Evolutionary conservation across 2,113 vertebrate genomes (phyloP), one percentile per base, ranked within the genome.

Genomic region (Ciconia stormi): DNA sequence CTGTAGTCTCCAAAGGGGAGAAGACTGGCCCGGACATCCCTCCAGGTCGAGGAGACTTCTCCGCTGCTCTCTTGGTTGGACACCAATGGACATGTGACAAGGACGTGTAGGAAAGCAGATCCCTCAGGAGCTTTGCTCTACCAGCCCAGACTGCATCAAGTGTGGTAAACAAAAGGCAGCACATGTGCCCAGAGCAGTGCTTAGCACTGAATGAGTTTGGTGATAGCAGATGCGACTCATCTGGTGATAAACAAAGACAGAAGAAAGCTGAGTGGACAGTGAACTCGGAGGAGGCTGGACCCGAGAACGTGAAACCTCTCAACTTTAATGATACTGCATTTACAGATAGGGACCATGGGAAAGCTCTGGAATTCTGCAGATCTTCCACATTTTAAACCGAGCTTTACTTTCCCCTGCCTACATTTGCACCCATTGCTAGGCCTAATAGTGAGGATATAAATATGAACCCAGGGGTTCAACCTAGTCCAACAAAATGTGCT

Each of bases 151-250:
- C 26, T 7, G 46, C 42, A 25, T 19, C 23, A 11, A 19, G 44
- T 3, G 53, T 5, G 10, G 30, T 1, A 4, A 14, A 2, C 4
- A 8, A n/a, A 66, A 12, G 52, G 42, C 44, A 14, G 2, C 16
- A 0, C 21, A 0, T 36, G 20, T 44, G 26, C 53, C 72, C 36
- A 6, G 73, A 26, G 63, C 62, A 11, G 63, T 2, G 32, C 61
- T 42, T 4, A 7, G 62, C 36, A 1, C 62, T 6, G 11, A 5
- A 1, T 2, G n/a, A 13, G 25, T 11, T 20, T 18, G 34, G 32
- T 27, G 50, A 4, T 2, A 27, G 29, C 55, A 44, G 18, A 13
- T 7, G 25, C 47, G 20, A 2, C 40, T 47, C 23, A 2, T 20
- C 46, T 38, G 62, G n/a, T 13, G 36, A 26, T 27, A 17, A 40